Base-by-base conservation (phyloP, 1,140 invertebrate genomes). In the Drosophila varians region DNA sequence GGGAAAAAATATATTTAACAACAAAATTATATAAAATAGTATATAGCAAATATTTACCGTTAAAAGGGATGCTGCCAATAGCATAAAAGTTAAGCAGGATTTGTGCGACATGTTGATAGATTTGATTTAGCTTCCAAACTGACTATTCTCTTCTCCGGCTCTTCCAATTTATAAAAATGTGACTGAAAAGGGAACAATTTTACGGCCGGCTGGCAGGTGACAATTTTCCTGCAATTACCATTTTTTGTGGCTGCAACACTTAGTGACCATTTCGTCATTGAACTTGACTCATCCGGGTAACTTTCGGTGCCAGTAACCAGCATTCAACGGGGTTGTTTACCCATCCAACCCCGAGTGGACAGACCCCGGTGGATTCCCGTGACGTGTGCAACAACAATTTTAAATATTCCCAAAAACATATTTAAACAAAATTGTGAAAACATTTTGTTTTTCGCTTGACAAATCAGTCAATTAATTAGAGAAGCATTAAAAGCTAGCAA, bases 231-330 rank as follows among this genome's bases (percentile, higher is more conserved):
- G 12, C 23, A 51, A 61, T 68, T 68, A 43, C 46, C 36, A n/a
- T 25, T 42, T 42, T 28, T 47, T 78, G 47, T 34, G 40, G 9
- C 16, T 25, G 25, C 53, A 12, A 62, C 51, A 66, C 51, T 57
- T 79, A 52, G 40, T 47, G 31, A 12, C 14, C 18, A 38, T 73
- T 88, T 77, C 80, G 86, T 86, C 86, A 89, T 89, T 89, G 86
- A 89, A 89, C 86, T 89, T 89, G 86, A 89, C 86, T 89, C 80
- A 78, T 77, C 38, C 21, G 21, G 38, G 64, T 68, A 36, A 68
- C 60, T 21, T 7, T 45, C 28, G 60, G 61, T 68, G 47, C 64
- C 60, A 66, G 62, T 28, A 43, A 52, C 45, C 45, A 34, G 8
- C 21, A 42, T 18, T 26, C 38, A n/a, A 7, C 16, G 47, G 56